These are phyloP conservation scores for Gorsachius goisagi DNA, from an alignment of 2,113 vertebrate genomes.

Conservation along the genomic window DNA sequence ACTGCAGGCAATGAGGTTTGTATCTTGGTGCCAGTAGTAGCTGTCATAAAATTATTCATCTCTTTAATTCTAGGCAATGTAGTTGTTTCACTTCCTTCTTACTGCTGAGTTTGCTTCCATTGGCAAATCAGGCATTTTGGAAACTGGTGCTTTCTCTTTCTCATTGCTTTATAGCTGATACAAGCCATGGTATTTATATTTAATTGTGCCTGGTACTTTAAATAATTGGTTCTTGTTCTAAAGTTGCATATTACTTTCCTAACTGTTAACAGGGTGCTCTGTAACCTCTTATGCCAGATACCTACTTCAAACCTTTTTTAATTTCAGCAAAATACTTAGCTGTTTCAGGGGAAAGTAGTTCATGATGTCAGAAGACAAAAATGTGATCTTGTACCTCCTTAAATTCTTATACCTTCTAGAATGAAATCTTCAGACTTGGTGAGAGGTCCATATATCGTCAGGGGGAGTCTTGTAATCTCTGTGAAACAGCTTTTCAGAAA, in stretches of 20 bases:
- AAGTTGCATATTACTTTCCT: neutral
- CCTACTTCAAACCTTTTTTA: neutral
- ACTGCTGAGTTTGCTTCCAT: slow-evolving; percentile 33
- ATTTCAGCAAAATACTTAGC: neutral
- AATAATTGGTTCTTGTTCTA: neutral
- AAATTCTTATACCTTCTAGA: neutral
- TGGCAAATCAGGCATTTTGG: slow-evolving; percentile 56
- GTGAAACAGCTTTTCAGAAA: neutral
- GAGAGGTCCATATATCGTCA: neutral
- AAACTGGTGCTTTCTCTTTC: slow-evolving; percentile 41
- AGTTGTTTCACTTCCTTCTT: slow-evolving; percentile 23
- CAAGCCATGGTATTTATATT: neutral
- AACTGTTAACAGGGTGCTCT: neutral
- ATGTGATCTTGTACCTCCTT: neutral
- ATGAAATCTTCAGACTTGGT: neutral
- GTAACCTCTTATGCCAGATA: neutral
- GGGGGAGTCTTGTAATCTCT: neutral
- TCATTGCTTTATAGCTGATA: neutral
- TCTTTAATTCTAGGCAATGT: slow-evolving; percentile 35
- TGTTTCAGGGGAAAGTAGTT: neutral
- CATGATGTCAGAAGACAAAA: neutral
- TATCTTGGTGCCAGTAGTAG: slow-evolving; percentile 6
- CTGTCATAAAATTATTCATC: slow-evolving; percentile 51
- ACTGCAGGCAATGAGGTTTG: slow-evolving; percentile 16
- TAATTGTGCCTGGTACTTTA: neutral